Evolutionary conservation across 2,888 invertebrate genomes (phyloP), one percentile per base, ranked within the genome.

Genomic region (Xanthia togata): DNA sequence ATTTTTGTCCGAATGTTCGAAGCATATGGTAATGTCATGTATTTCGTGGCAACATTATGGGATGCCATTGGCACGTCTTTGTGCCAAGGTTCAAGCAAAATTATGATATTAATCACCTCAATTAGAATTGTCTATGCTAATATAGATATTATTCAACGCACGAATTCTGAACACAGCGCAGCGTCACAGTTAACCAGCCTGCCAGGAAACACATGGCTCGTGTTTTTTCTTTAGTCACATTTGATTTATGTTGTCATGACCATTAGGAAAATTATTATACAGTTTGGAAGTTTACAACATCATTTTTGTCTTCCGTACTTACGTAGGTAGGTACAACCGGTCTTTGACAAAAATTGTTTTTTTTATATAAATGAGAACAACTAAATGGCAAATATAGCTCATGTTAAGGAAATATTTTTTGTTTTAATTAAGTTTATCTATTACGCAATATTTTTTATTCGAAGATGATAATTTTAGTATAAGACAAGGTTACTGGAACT

Each of bases 41-140:
- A 73, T 63, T 53, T 64, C 62, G 38, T 76, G 78, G 59, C 69
- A 72, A 74, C 77, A 81, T 76, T 20, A 72, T 62, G 47, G 75
- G 62, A 70, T 62, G 68, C 60, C 77, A 79, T 87, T 88, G 87
- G 72, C 86, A 83, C 80, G 79, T 38, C 70, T 78, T 64, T 70
- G 76, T 79, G 74, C 76, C 81, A 87, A 86, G 81, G 81, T 74
- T 76, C 38, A 44, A 70, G 59, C 55, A 55, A 72, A 76, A 72
- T 74, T 65, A 71, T 71, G 35, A 67, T 63, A 62, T 55, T 70
- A 38, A 83, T 82, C 31, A 11, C 20, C n/a, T 77, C 69, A 53
- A 71, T 84, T 47, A 81, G 20, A 67, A 73, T 75, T 67, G 12
- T 57, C 17, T 70, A 85, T 75, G 62, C 63, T 69, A 73, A 65